Percentiles rank a stretch among this genome's conserved stretches.
Evolutionary conservation across 2,888 invertebrate genomes (phyloP).

Genomic region (Acrobasis suavella): DNA sequence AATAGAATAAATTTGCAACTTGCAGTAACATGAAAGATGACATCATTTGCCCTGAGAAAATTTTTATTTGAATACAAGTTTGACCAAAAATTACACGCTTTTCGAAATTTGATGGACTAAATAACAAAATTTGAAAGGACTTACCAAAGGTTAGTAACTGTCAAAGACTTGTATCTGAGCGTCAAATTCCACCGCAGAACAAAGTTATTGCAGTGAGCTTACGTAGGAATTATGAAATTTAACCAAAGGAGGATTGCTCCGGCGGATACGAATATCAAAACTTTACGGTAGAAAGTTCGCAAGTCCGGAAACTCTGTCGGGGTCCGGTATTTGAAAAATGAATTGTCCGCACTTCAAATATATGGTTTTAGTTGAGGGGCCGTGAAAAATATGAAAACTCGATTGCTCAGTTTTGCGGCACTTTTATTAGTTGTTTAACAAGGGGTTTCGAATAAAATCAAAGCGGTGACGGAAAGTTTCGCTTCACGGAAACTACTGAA

Average conservation of each 20-base stretch:
- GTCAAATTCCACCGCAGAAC: constrained; percentile 24
- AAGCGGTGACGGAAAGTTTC: not conserved
- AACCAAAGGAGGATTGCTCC: constrained; percentile 52
- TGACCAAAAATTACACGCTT: too few relatives aligned
- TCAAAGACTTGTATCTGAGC: constrained; percentile 7
- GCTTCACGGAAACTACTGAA: not conserved
- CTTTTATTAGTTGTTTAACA: constrained; percentile 21
- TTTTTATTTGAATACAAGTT: too few relatives aligned
- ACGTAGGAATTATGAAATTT: constrained; percentile 63
- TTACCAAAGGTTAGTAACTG: not conserved
- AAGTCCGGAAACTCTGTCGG: constrained; percentile 37
- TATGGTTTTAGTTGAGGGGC: constrained; percentile 66
- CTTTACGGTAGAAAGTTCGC: constrained; percentile 56
- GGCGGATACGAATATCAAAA: constrained; percentile 71
- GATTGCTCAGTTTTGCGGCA: constrained; percentile 34
- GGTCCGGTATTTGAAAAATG: constrained; percentile 75
- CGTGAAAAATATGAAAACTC: constrained; percentile 60
- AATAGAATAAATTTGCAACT: too few relatives aligned
- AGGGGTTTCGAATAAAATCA: constrained; percentile 8
- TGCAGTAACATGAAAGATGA: too few relatives aligned
- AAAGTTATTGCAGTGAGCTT: constrained; percentile 39
- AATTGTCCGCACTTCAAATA: constrained; percentile 77
- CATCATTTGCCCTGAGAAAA: too few relatives aligned
- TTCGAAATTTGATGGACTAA: not conserved
- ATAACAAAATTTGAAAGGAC: not conserved